Base-by-base conservation (phyloP, 1,140 invertebrate species). In the Camponotus vicinus region DNA sequence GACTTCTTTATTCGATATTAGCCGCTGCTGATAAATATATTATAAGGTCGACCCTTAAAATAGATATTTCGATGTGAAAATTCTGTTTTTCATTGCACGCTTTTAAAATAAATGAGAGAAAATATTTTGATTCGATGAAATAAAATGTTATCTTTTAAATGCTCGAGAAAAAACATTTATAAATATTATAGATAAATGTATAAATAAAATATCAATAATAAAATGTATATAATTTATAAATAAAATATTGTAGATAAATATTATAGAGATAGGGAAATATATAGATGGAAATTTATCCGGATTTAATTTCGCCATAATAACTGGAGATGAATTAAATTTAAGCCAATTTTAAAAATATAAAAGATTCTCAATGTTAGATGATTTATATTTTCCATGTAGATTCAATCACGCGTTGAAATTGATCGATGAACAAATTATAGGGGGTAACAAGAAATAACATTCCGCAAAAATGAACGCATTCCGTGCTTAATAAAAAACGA, bases 1-100 rank as follows among this genome's bases (percentile, higher is more conserved):
- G 57, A 59, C 32, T 52, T 84, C 69, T 61, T 84, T 75, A 76
- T 59, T 84, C 49, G 49, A 84, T 86, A 76, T 42, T 45, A n/a
- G 34, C 27, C 57, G 49, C 37, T 32, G 37, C 21, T 69, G 21
- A 55, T 61, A 45, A 71, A 61, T 61, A 45, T 61, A 73, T 42
- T 34, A 5, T 21, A 42, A 2, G 7, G 73, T 80, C 45, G 21
- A 55, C 32, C 32, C 9, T 67, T 18, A 1, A 9, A 11, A 6
- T n/a, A 3, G 0, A 37, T n/a, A 40, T 45, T 55, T 40, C 64
- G 5, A 57, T 13, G 1, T n/a, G 3, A 55, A 79, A 4, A 49
- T 42, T 13, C 5, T 37, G 8, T n/a, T 45, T 27, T 40, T 15
- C 18, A 11, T 42, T 32, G 1, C 8, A 8, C 6, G 6, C 11